Percentiles rank a stretch among this genome's conserved stretches.
Evolutionary conservation across 2,888 invertebrate species (phyloP).

Genomic region (Thalpophila matura): DNA sequence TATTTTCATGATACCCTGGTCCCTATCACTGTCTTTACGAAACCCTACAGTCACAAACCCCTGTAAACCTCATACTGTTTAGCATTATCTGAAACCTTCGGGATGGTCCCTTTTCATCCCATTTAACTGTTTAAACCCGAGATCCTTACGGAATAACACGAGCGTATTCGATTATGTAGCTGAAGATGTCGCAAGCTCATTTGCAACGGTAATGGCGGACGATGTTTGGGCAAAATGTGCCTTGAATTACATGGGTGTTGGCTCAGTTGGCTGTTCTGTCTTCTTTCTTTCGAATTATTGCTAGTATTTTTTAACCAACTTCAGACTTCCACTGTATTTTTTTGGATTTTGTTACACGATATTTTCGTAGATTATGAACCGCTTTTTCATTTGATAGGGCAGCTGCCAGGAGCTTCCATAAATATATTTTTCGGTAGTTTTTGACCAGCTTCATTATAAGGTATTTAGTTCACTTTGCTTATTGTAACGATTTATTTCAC

Average conservation of each 20-base stretch:
- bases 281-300: too few species aligned
- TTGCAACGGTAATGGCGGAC: slow-evolving; percentile 7
- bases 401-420: too few species aligned
- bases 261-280: too few species aligned
- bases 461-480: too few species aligned
- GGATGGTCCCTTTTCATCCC: not conserved
- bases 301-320: too few species aligned
- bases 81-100: not conserved
- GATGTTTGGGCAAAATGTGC: not conserved
- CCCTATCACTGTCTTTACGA: not conserved
- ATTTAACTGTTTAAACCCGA: slow-evolving; percentile 19
- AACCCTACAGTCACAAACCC: not conserved
- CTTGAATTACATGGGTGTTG: not conserved
- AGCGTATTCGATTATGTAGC: slow-evolving; percentile 65
- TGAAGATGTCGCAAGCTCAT: slow-evolving; percentile 14
- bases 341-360: too few species aligned
- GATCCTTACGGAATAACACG: slow-evolving; percentile 45
- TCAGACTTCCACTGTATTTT: too few species aligned
- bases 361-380: too few species aligned
- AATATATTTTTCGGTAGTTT: too few species aligned
- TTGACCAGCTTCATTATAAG: too few species aligned
- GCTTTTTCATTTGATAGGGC: too few species aligned
- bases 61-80: slow-evolving; percentile 1
- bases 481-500: too few species aligned
- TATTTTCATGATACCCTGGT: not conserved